Conservation (phyloP, 1,140 invertebrate genomes). For the Camponotus floridanus region DNA sequence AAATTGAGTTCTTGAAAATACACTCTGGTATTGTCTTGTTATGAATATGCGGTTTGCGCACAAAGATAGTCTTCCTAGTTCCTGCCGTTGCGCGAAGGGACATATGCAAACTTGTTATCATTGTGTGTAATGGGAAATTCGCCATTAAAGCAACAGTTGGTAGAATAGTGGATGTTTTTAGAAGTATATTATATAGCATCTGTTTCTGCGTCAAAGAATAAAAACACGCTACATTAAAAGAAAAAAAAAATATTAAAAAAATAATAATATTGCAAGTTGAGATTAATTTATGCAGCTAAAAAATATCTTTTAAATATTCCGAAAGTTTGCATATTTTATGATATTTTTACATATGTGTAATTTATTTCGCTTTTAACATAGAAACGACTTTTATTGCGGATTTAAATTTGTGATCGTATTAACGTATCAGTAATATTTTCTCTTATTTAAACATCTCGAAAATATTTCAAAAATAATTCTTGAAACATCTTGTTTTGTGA, state of each 20-base stretch:
- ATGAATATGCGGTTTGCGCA: constrained; percentile 29
- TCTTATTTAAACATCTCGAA: background rate
- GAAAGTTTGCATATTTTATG: background rate
- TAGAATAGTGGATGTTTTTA: background rate
- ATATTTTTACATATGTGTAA: background rate
- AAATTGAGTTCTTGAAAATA: constrained; percentile 55
- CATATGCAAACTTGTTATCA: constrained; percentile 34
- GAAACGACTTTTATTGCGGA: background rate
- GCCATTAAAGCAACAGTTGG: constrained; percentile 51
- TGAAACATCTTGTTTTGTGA: background rate
- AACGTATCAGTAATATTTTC: background rate
- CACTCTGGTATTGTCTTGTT: constrained; percentile 43
- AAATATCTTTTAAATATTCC: background rate
- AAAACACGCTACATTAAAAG: background rate
- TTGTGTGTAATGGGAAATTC: constrained; percentile 44
- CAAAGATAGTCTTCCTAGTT: constrained; percentile 18
- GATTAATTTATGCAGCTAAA: background rate
- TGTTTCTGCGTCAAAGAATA: background rate
- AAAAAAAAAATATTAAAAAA: background rate
- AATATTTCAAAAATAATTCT: background rate
- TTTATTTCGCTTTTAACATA: background rate
- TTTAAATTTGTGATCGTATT: background rate
- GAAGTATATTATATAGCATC: background rate
- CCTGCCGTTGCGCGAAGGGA: background rate
- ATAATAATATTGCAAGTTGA: constrained; percentile 8